Conservation (phyloP, 2,113 vertebrate genomes). For the Crotalus helleri region DNA sequence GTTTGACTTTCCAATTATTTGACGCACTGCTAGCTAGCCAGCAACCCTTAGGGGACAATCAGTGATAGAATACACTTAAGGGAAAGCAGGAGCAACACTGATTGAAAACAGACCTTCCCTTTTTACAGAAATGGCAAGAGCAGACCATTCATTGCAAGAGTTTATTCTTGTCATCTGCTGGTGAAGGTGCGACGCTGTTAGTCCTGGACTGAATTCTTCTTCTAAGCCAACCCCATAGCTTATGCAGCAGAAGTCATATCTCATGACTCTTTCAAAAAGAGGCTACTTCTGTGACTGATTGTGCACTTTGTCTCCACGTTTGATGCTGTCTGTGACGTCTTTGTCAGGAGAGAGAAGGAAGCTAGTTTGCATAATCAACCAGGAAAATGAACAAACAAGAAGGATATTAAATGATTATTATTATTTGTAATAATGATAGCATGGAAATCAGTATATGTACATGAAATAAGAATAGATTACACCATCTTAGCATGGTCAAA, state of each 20-base stretch:
- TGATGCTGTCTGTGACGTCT: neutral
- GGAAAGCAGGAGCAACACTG: slow-evolving; percentile 58
- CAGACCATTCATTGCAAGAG: slow-evolving; percentile 46
- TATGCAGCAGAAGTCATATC: neutral
- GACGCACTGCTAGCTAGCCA: slow-evolving; percentile 35
- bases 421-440: neutral
- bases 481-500: neutral
- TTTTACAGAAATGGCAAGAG: slow-evolving; percentile 52
- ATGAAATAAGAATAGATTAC: neutral
- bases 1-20: slow-evolving; percentile 28
- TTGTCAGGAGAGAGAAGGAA: neutral
- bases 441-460: neutral
- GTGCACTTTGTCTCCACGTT: neutral
- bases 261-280: neutral
- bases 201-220: slow-evolving; percentile 3
- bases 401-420: neutral
- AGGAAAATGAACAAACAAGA: neutral
- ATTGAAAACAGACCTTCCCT: slow-evolving; percentile 56
- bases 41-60: slow-evolving; percentile 23
- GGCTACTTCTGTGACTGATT: neutral
- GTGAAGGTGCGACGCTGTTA: neutral
- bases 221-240: neutral
- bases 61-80: slow-evolving; percentile 30
- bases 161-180: slow-evolving; percentile 22
- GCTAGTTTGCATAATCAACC: neutral